These are phyloP conservation scores for Mesembrinibis cayennensis DNA, from an alignment of 2,113 vertebrate genomes.

Conservation along the genomic window DNA sequence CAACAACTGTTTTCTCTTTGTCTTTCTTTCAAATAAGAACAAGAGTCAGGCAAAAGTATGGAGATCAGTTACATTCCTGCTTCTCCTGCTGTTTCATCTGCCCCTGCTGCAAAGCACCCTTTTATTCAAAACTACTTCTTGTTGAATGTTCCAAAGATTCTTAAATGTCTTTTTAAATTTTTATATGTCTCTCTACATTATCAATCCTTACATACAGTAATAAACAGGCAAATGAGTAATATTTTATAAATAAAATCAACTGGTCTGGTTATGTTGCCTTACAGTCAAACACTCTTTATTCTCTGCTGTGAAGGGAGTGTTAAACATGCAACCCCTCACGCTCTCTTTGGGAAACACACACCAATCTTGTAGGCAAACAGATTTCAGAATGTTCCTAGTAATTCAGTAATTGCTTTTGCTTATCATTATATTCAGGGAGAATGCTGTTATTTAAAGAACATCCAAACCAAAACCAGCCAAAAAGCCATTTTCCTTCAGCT, in stretches of 20 bases:
- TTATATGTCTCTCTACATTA: neutral
- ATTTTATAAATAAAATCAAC: neutral
- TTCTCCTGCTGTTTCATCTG: neutral
- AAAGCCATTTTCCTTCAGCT: neutral
- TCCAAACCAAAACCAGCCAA: neutral
- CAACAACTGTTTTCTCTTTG: neutral
- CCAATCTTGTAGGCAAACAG: neutral
- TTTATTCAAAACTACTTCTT: neutral
- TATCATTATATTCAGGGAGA: neutral
- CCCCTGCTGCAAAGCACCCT: neutral
- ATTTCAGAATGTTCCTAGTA: neutral
- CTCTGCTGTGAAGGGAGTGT: neutral
- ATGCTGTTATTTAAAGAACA: neutral
- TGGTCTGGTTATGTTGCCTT: neutral
- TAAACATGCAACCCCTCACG: fast-evolving
- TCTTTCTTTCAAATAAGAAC: neutral
- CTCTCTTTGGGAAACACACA: neutral
- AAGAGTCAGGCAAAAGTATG: neutral
- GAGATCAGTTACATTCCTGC: neutral
- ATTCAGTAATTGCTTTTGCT: neutral
- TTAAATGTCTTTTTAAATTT: neutral
- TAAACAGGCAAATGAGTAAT: neutral
- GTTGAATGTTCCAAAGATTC: neutral
- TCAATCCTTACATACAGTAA: neutral
- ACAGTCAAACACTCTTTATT: neutral